These are phyloP conservation scores for Volucella zonaria DNA, from an alignment of 2,888 invertebrate species.

Conservation along the genomic window DNA sequence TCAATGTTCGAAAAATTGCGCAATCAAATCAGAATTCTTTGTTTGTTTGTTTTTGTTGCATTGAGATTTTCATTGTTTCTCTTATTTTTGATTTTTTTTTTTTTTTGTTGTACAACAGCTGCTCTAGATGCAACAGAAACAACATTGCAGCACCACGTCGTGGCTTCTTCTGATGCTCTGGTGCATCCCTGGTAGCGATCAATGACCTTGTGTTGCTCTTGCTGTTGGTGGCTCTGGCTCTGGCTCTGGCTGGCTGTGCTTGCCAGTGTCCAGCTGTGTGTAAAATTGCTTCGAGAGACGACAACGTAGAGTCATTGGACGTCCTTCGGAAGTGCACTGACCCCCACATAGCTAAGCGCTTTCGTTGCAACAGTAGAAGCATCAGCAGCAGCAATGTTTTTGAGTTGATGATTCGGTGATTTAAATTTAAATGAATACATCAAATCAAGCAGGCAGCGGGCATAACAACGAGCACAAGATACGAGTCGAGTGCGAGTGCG, in stretches of 20 bases:
- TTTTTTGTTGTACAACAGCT: slow-evolving; percentile 20
- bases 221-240: slow-evolving; percentile 33
- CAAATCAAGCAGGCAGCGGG: slow-evolving; percentile 59
- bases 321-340: slow-evolving; percentile 72
- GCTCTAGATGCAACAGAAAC: slow-evolving; percentile 13
- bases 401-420: slow-evolving; percentile 67
- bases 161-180: slow-evolving; percentile 37
- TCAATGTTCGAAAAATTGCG: slow-evolving; percentile 67
- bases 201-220: slow-evolving; percentile 53
- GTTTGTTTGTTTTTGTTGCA: slow-evolving; percentile 5
- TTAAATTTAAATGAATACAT: slow-evolving; percentile 72
- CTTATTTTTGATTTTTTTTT: slow-evolving; percentile 34
- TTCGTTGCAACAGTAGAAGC: slow-evolving; percentile 17
- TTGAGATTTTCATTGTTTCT: slow-evolving; percentile 25
- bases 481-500: no score
- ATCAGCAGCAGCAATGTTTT: slow-evolving; percentile 51
- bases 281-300: slow-evolving; percentile 57
- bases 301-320: slow-evolving; percentile 61
- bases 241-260: slow-evolving; percentile 16
- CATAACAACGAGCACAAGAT: slow-evolving; percentile 8
- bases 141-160: neutral
- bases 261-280: slow-evolving; percentile 65
- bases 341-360: slow-evolving; percentile 52
- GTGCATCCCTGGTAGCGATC: slow-evolving; percentile 63
- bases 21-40: slow-evolving; percentile 65